A percentile compares a stretch with the other conserved stretches of the same genome.
These are phyloP conservation scores for Chloroclysta siterata DNA, from an alignment of 2,888 invertebrate genomes.

Conservation along the genomic window DNA sequence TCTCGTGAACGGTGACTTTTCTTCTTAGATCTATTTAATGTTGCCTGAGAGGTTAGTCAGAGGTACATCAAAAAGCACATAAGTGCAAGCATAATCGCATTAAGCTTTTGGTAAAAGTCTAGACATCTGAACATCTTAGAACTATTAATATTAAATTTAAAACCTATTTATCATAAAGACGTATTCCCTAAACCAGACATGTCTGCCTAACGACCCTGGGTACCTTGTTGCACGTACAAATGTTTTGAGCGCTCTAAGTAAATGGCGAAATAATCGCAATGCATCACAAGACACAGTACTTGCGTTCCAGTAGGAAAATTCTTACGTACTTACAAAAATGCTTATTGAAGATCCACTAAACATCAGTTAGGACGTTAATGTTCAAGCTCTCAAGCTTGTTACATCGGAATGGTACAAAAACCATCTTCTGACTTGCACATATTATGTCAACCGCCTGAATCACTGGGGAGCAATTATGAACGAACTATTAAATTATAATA, in stretches of 20 bases:
- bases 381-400: too few species aligned
- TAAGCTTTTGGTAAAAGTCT: slow-evolving; percentile 2
- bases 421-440: too few species aligned
- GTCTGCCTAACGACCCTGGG: slow-evolving; percentile 67
- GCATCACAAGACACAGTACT: slow-evolving; percentile 55
- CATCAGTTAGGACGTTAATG: too few species aligned
- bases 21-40: too few species aligned
- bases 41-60: too few species aligned
- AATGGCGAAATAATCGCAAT: slow-evolving; percentile 73
- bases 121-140: slow-evolving; percentile 30
- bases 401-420: too few species aligned
- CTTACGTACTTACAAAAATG: not conserved
- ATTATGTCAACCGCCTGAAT: too few species aligned
- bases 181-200: slow-evolving; percentile 57
- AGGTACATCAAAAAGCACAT: not conserved
- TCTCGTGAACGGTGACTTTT: too few species aligned
- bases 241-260: slow-evolving; percentile 55
- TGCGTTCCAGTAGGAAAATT: slow-evolving; percentile 44
- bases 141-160: slow-evolving; percentile 57
- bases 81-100: not conserved
- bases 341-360: too few species aligned
- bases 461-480: too few species aligned
- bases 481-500: too few species aligned
- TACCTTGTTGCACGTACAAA: slow-evolving; percentile 57
- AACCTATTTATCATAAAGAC: slow-evolving; percentile 55